phyloP scores from a whole-genome alignment of 2,888 invertebrate genomes.

The Candidula unifasciata region DNA sequence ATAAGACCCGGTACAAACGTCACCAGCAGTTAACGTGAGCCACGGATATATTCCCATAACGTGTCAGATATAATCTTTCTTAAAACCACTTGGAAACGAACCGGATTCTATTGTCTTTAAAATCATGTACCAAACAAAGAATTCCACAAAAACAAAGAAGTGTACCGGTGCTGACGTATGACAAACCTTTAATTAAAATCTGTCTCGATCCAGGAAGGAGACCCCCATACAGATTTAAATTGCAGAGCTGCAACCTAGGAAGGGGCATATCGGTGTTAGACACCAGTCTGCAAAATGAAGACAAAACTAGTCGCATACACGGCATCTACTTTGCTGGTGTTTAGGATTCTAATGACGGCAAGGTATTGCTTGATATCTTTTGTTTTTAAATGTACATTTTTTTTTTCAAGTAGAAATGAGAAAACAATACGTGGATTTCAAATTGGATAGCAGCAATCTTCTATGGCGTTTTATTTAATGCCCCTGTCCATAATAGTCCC shows the following conservation, averaged over 20 bases:
- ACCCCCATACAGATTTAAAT: too few species aligned
- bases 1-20: neutral
- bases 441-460: too few species aligned
- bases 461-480: too few species aligned
- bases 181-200: too few species aligned
- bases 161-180: neutral
- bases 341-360: neutral
- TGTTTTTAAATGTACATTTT: too few species aligned
- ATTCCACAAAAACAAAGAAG: neutral
- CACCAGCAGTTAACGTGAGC: neutral
- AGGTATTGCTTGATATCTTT: neutral
- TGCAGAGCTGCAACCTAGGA: too few species aligned
- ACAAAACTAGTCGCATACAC: neutral
- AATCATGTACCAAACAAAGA: too few species aligned
- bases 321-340: neutral
- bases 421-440: too few species aligned
- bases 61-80: neutral
- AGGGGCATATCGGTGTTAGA: neutral
- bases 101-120: neutral
- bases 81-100: neutral
- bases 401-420: too few species aligned
- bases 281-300: neutral
- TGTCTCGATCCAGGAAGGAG: too few species aligned
- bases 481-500: too few species aligned
- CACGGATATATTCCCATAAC: neutral